Base-by-base conservation (phyloP, 2,888 invertebrate genomes). In the Eurytoma adleriae region DNA sequence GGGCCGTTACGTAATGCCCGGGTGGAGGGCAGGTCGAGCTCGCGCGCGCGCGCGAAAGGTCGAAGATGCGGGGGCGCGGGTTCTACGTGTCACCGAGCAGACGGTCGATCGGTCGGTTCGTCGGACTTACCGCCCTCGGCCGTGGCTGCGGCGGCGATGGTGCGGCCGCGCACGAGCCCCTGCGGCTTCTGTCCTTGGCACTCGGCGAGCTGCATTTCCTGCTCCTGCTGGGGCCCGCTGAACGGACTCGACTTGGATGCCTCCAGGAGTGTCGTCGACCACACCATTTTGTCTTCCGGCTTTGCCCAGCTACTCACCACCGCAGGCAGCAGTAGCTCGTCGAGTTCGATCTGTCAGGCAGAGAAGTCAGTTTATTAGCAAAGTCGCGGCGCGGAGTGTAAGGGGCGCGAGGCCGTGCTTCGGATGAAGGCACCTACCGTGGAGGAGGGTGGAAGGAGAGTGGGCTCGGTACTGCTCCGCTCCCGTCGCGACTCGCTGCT, bases 161-260 rank as follows among this genome's bases (percentile, higher is more conserved):
- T 89, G 66, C 91, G 89, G 71, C 90, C 87, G 61, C 88, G 87
- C 70, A 91, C 89, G 48, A 91, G 85, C 20, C 86, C 82, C 77
- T 89, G 89, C 56, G 74, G 82, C 54, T 86, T 83, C 81, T 88
- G 86, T 66, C 88, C 87, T 85, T 91, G 91, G 88, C 77, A 89
- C 90, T 84, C 85, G 89, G 79, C 54, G 74, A 54, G 54, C 54
- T 54, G 10, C 40, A 40, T 40, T 40, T 1, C 40, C 40, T 40
- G 40, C 40, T 40, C 10, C 12, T 20, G 80, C 27, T 64, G 78
- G 3, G 66, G 18, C 0, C 27, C 18, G 66, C 87, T 86, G 83
- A 91, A 91, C n/a, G 91, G 91, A 84, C 88, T 91, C 86, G 84
- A 87, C 87, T 91, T 92, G 13, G 90, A 90, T 67, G 89, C 86